Percentiles rank a stretch among this genome's conserved stretches.
Conservation (phyloP, 2,797 vertebrate genomes). For the Champsocephalus gunnari region DNA sequence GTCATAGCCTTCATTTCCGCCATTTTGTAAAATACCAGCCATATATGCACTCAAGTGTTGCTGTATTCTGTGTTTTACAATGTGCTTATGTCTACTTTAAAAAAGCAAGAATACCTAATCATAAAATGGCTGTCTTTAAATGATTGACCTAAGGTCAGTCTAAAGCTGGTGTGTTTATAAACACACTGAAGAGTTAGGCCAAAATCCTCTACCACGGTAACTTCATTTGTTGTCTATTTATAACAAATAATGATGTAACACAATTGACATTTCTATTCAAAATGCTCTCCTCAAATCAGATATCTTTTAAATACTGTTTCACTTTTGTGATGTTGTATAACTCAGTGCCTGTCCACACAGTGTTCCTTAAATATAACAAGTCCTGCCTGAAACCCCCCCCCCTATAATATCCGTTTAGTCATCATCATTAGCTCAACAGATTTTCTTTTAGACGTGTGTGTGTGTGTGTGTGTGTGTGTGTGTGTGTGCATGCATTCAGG, state of each 20-base stretch:
- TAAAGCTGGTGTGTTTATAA: slow-evolving; percentile 14
- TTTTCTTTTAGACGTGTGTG: slow-evolving; percentile 21
- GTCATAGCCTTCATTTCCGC: neutral
- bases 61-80: slow-evolving; percentile 1
- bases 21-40: slow-evolving; percentile 18
- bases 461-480: neutral
- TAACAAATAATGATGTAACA: slow-evolving; percentile 54
- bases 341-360: slow-evolving; percentile 1
- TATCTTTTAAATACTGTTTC: slow-evolving; percentile 28
- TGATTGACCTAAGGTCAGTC: slow-evolving; percentile 24
- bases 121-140: slow-evolving; percentile 44
- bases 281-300: slow-evolving; percentile 38
- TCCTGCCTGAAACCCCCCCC: slow-evolving; percentile 2
- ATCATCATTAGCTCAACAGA: slow-evolving; percentile 22
- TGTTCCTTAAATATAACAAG: slow-evolving; percentile 9
- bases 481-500: slow-evolving; percentile 29
- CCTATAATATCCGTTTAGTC: slow-evolving; percentile 28
- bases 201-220: slow-evolving; percentile 34
- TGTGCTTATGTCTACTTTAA: slow-evolving; percentile 8
- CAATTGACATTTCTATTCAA: slow-evolving; percentile 44
- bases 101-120: slow-evolving; percentile 27
- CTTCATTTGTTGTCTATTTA: slow-evolving; percentile 55
- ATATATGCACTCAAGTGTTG: neutral
- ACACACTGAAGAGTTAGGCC: slow-evolving; percentile 13
- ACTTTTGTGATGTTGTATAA: slow-evolving; percentile 38